These are phyloP conservation scores for Lydus trimaculatus DNA, from an alignment of 2,888 invertebrate species.

Conservation along the genomic window DNA sequence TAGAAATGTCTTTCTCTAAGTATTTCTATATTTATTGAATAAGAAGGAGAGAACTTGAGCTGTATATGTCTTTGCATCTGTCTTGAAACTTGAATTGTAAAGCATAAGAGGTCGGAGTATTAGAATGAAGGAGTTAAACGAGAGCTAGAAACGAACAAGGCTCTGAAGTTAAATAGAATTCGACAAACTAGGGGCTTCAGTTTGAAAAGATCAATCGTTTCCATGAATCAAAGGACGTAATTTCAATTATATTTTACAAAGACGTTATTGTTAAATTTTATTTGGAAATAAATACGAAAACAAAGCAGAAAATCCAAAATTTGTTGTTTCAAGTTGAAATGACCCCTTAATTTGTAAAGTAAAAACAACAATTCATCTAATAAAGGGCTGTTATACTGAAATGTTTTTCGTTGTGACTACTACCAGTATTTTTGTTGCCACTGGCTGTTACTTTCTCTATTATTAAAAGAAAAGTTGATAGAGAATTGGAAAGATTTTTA, in stretches of 20 bases:
- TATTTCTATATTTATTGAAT: neutral
- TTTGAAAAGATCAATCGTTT: constrained; percentile 43
- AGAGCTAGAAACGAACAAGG: neutral
- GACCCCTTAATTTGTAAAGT: neutral
- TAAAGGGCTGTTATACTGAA: neutral
- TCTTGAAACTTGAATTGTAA: neutral
- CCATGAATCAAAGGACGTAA: constrained; percentile 41
- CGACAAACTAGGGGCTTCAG: constrained; percentile 27
- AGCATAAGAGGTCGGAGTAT: neutral
- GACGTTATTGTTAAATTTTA: constrained; percentile 38
- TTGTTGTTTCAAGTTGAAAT: constrained; percentile 16
- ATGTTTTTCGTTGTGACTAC: neutral
- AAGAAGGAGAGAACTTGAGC: neutral
- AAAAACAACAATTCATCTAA: neutral
- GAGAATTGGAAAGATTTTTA: neutral
- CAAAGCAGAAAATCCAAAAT: constrained; percentile 18
- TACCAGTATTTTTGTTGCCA: neutral
- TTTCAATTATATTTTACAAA: constrained; percentile 42
- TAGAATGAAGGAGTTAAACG: neutral
- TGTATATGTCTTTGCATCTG: neutral
- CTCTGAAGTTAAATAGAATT: constrained; percentile 26
- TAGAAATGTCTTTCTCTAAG: neutral
- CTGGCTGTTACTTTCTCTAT: neutral
- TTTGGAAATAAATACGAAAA: constrained; percentile 37
- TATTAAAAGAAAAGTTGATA: neutral